Evolutionary conservation across 2,797 vertebrate species (phyloP).

Genomic region (Syngnathus rostellatus): DNA sequence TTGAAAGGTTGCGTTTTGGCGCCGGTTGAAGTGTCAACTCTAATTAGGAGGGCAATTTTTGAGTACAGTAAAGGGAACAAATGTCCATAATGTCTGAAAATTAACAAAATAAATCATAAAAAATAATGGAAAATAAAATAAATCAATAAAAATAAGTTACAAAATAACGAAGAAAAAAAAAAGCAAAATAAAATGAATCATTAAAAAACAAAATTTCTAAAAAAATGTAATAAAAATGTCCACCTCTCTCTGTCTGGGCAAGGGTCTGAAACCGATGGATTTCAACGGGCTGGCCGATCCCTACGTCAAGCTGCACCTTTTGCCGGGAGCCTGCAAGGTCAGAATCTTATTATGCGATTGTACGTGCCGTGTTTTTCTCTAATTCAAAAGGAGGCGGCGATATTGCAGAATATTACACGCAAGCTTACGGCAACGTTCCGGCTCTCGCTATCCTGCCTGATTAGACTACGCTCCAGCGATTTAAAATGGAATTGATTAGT

Average conservation of each 20-base stretch:
- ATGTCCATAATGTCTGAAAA: too few species aligned
- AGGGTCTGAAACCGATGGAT: slow-evolving; percentile 91
- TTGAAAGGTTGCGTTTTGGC: not conserved
- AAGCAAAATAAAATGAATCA: too few species aligned
- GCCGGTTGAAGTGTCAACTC: not conserved
- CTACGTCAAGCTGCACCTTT: slow-evolving; percentile 84
- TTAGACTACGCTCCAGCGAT: not conserved
- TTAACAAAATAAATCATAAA: too few species aligned
- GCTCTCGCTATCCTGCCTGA: not conserved
- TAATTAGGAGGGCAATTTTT: too few species aligned
- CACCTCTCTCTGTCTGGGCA: not conserved
- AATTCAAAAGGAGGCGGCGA: not conserved
- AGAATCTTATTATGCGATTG: not conserved
- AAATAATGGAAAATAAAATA: too few species aligned
- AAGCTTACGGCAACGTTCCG: not conserved
- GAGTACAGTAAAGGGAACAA: too few species aligned
- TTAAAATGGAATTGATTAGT: not conserved
- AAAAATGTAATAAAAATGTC: too few species aligned
- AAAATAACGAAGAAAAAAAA: too few species aligned
- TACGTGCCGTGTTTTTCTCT: slow-evolving; percentile 12
- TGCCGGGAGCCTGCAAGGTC: slow-evolving; percentile 87
- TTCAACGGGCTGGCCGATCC: slow-evolving; percentile 87
- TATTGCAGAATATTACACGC: not conserved
- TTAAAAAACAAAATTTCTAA: too few species aligned
- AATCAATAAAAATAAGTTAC: too few species aligned